These are phyloP conservation scores for human DNA, from an alignment of 2,113 vertebrate genomes.

Conservation along the genomic window GRCh38 chr7:40630501-40631000, in stretches of 20 bases:
- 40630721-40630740: neutral
- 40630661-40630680: slow-evolving; percentile 14
- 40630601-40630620: neutral
- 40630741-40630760: neutral
- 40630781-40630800: neutral
- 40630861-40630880: neutral
- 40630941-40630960: neutral
- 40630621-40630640: neutral
- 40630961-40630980: neutral
- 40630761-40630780: neutral
- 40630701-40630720: neutral
- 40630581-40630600: neutral
- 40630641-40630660: neutral
- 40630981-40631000: neutral
- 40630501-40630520: neutral
- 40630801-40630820: neutral
- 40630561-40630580: neutral
- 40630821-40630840: neutral
- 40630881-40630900: neutral
- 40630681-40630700: neutral
- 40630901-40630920: neutral
- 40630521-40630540: neutral
- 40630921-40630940: neutral
- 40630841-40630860: neutral
- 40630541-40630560: neutral